Conservation (phyloP, 2,113 vertebrate species). For the Oplegnathus fasciatus region DNA sequence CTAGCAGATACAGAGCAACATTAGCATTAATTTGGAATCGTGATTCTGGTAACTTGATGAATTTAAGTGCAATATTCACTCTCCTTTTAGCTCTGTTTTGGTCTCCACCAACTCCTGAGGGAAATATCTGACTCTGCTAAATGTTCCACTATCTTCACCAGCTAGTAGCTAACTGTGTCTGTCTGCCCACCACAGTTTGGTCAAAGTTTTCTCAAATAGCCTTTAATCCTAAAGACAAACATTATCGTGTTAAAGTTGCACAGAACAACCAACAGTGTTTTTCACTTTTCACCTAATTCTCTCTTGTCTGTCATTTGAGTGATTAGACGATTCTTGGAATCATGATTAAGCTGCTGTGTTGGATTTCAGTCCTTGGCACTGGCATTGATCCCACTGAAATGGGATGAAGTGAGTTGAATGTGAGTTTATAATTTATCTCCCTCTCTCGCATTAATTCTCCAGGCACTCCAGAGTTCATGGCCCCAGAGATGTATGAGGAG, state of each 20-base stretch:
- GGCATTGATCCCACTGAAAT: constrained; percentile 5
- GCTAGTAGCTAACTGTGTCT: background rate
- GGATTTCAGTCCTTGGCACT: constrained; percentile 12
- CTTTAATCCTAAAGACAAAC: background rate
- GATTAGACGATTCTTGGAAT: background rate
- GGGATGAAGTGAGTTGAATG: background rate
- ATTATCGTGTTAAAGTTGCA: background rate
- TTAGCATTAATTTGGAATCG: background rate
- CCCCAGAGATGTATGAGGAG: constrained; percentile 98
- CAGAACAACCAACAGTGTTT: background rate
- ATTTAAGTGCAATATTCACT: background rate
- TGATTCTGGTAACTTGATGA: background rate
- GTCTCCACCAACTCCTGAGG: background rate
- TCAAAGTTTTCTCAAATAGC: background rate
- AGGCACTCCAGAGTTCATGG: constrained; percentile 99
- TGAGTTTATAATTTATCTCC: constrained; percentile 1
- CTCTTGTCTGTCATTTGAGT: background rate
- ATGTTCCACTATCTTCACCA: background rate
- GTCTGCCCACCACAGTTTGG: background rate
- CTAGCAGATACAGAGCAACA: background rate
- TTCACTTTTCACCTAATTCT: background rate
- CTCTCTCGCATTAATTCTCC: constrained; percentile 32
- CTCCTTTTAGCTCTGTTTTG: background rate
- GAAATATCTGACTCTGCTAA: background rate
- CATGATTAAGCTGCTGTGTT: background rate